These are phyloP conservation scores for Cyanoderma ruficeps DNA, from an alignment of 2,113 vertebrate genomes.

Conservation along the genomic window DNA sequence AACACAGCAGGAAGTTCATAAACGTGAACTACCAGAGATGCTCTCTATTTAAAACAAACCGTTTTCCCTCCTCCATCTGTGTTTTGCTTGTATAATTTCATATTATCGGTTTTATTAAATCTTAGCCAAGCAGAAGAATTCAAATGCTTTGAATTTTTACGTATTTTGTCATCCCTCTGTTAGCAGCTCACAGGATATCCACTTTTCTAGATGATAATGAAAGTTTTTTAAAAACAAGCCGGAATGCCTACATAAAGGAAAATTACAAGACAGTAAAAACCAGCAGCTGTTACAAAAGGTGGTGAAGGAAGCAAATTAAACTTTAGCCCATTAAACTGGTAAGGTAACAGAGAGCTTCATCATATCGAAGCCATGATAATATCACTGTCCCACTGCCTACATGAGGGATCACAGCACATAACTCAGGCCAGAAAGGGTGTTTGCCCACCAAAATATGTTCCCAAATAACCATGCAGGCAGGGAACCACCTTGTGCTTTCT, in stretches of 20 bases:
- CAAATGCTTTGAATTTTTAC: not conserved
- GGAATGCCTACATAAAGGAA: not conserved
- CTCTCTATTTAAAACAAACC: not conserved
- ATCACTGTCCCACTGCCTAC: not conserved
- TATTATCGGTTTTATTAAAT: not conserved
- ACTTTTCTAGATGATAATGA: not conserved
- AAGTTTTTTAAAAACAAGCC: not conserved
- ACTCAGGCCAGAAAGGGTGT: not conserved
- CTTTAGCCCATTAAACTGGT: not conserved
- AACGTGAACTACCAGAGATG: not conserved
- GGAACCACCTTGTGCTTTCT: not conserved
- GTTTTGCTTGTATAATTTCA: not conserved
- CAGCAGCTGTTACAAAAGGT: not conserved
- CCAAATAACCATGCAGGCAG: not conserved
- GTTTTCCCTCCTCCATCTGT: not conserved
- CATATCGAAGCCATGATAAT: not conserved
- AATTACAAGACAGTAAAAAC: not conserved
- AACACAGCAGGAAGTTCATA: not conserved
- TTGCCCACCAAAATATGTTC: not conserved
- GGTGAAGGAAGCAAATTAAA: not conserved
- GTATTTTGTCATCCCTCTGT: not conserved
- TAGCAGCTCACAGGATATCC: rapidly evolving
- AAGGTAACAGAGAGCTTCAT: not conserved
- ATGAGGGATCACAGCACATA: rapidly evolving
- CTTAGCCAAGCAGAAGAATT: not conserved